Evolutionary conservation across 1,140 invertebrate genomes (phyloP).

Genomic region (Drosophila navojoa): DNA sequence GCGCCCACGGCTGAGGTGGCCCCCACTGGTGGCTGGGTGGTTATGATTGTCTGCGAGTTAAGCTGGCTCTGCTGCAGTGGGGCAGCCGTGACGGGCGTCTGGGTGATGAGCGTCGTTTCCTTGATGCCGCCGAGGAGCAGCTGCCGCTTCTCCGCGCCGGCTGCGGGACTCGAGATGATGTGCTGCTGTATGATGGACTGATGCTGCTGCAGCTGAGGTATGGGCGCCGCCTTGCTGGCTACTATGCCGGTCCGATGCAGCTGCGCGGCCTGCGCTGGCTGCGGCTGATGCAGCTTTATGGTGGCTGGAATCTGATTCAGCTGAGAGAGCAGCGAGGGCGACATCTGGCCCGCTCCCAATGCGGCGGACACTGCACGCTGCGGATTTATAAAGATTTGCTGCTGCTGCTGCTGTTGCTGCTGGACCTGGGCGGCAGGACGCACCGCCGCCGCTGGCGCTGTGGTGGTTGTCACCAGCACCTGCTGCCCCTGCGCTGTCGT

Average conservation of each 20-base stretch:
- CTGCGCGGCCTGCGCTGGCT: slow-evolving; percentile 33
- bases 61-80: slow-evolving; percentile 73
- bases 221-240: slow-evolving; percentile 49
- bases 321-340: slow-evolving; percentile 72
- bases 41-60: slow-evolving; percentile 80
- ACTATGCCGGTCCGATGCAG: slow-evolving; percentile 45
- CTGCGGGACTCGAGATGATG: slow-evolving; percentile 69
- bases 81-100: slow-evolving; percentile 55
- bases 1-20: slow-evolving; percentile 9
- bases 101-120: slow-evolving; percentile 75
- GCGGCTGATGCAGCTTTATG: slow-evolving; percentile 76
- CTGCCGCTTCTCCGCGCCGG: slow-evolving; percentile 65
- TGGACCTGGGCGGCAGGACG: slow-evolving; percentile 23
- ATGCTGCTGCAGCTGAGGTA: slow-evolving; percentile 79
- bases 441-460: slow-evolving; percentile 43
- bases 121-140: slow-evolving; percentile 68
- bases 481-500: slow-evolving; percentile 88
- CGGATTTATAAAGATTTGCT: slow-evolving; percentile 75
- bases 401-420: slow-evolving; percentile 11
- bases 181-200: slow-evolving; percentile 83
- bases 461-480: slow-evolving; percentile 86
- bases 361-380: slow-evolving; percentile 55
- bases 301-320: slow-evolving; percentile 81
- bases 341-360: slow-evolving; percentile 73
- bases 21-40: slow-evolving; percentile 54